Conservation (phyloP, 2,113 vertebrate species). For the Xiphophorus couchianus region DNA sequence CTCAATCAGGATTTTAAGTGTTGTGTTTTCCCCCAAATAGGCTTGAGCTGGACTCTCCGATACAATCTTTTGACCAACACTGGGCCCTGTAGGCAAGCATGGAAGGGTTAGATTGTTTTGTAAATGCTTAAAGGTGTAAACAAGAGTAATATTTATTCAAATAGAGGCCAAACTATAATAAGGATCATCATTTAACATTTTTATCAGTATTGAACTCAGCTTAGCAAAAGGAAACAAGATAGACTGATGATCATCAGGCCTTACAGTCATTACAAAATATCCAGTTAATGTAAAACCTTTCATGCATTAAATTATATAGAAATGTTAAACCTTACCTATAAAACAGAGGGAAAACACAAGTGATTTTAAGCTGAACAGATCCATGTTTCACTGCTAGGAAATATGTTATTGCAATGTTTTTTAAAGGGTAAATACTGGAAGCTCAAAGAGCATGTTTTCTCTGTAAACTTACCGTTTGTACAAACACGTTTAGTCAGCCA, state of each 20-base stretch:
- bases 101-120: neutral
- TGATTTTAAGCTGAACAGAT: conserved; percentile 12
- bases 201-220: neutral
- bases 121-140: neutral
- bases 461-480: too few relatives aligned
- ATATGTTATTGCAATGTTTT: neutral
- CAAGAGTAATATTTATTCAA: neutral
- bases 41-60: conserved; percentile 22
- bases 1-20: neutral
- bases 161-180: neutral
- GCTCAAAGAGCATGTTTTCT: neutral
- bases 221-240: neutral
- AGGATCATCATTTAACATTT: neutral
- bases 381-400: conserved; percentile 23
- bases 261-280: neutral
- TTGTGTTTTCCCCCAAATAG: conserved; percentile 14
- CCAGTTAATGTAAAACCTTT: too few relatives aligned
- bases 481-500: neutral
- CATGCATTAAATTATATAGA: too few relatives aligned
- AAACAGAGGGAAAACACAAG: conserved; percentile 36
- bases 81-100: conserved; percentile 13
- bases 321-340: conserved; percentile 21
- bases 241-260: neutral
- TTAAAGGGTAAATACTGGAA: neutral
- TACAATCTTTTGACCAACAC: neutral